These are phyloP conservation scores for Microdon myrmicae DNA, from an alignment of 2,888 invertebrate species.

Conservation along the genomic window DNA sequence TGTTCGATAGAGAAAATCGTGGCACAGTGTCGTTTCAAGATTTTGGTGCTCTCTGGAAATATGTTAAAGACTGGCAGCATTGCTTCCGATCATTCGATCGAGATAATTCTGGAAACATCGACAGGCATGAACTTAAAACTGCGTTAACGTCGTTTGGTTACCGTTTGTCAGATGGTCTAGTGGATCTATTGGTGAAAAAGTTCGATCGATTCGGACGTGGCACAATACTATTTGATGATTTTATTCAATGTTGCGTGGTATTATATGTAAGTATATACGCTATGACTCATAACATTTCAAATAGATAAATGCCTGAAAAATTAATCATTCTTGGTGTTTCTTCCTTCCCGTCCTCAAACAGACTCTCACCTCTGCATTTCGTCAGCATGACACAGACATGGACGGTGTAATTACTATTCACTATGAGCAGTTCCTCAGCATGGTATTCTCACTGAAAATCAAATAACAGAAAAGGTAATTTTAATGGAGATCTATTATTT, in stretches of 20 bases:
- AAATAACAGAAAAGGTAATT: conserved; percentile 58
- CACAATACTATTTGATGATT: conserved; percentile 96
- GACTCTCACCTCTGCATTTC: conserved; percentile 90
- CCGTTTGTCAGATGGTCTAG: conserved; percentile 82
- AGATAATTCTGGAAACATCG: conserved; percentile 93
- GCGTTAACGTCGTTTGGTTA: conserved; percentile 93
- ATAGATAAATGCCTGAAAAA: conserved; percentile 11
- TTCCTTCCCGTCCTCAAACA: conserved; percentile 68
- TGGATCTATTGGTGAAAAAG: conserved; percentile 85
- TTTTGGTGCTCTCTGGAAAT: conserved; percentile 96
- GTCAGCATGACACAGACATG: conserved; percentile 88
- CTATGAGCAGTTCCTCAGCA: conserved; percentile 93
- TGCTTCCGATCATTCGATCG: conserved; percentile 94
- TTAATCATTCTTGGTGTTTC: conserved; percentile 36
- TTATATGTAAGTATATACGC: conserved; percentile 81
- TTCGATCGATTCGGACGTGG: conserved; percentile 94
- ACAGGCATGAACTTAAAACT: conserved; percentile 86
- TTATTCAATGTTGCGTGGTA: conserved; percentile 95
- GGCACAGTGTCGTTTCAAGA: conserved; percentile 95
- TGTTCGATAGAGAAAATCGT: conserved; percentile 92
- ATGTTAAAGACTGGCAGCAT: conserved; percentile 97
- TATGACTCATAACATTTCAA: not conserved
- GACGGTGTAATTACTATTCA: conserved; percentile 95
- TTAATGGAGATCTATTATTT: too few relatives aligned
- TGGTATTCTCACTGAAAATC: conserved; percentile 86